A percentile compares a stretch with the other conserved stretches of the same genome.
Evolutionary conservation across 2,888 invertebrate species (phyloP).

Genomic region (Drosophila tanythrix): DNA sequence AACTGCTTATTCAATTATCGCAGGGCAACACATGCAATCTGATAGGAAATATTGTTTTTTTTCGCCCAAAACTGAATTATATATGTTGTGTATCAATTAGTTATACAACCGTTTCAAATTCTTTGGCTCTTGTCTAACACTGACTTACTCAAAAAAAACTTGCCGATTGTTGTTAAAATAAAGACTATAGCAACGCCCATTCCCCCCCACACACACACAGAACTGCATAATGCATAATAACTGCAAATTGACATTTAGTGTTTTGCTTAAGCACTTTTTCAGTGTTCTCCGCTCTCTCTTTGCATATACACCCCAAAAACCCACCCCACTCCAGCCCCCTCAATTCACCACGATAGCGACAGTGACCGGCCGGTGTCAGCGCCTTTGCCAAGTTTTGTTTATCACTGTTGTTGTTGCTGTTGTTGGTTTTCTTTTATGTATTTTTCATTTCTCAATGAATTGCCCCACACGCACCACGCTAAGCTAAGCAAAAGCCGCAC

Average conservation of each 20-base stretch:
- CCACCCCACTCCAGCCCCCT: slow-evolving; percentile 13
- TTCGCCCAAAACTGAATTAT: slow-evolving; percentile 2
- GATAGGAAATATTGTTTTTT: slow-evolving; percentile 31
- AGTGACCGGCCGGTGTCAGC: slow-evolving; percentile 76
- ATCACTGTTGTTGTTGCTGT: slow-evolving; percentile 33
- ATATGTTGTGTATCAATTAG: neutral
- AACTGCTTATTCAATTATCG: slow-evolving; percentile 25
- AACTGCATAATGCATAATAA: slow-evolving; percentile 36
- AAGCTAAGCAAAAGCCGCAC: slow-evolving; percentile 49
- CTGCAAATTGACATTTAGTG: slow-evolving; percentile 39
- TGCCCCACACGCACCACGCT: slow-evolving; percentile 49
- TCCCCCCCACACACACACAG: slow-evolving; percentile 1
- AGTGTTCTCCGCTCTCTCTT: slow-evolving; percentile 17
- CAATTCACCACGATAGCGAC: slow-evolving; percentile 36
- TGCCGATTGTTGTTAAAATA: slow-evolving; percentile 14
- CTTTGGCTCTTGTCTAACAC: neutral
- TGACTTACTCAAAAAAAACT: neutral
- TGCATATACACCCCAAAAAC: slow-evolving; percentile 9
- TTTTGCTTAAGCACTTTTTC: slow-evolving; percentile 31
- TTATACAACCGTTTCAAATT: slow-evolving; percentile 9
- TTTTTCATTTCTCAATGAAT: slow-evolving; percentile 76
- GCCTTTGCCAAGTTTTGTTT: slow-evolving; percentile 64
- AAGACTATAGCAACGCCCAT: slow-evolving; percentile 47
- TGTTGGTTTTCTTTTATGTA: slow-evolving; percentile 43
- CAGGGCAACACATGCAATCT: slow-evolving; percentile 23